Evolutionary conservation across 2,113 vertebrate species (phyloP), one percentile per base, ranked within the genome.

Genomic region (Brachyhypopomus occidentalis): DNA sequence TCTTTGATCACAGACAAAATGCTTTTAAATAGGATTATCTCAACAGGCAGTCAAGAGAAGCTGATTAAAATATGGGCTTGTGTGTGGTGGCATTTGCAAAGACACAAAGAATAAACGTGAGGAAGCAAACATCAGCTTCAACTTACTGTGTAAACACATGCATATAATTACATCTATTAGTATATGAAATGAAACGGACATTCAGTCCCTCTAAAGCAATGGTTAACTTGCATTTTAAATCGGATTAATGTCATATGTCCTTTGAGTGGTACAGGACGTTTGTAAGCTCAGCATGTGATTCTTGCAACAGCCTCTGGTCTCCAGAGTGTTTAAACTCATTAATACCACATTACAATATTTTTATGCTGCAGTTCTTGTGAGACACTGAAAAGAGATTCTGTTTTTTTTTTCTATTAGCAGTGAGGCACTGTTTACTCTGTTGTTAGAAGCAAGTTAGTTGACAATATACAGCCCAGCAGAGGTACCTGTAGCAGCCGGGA

Each of bases 401-500:
- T 6, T 17, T 19, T 66, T 30, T 3, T 12, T 19, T 66, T 34
- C 9, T 3, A 14, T 16, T 34, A 66, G 12, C 25, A 34, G 12
- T 34, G 16, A 36, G 19, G 34, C 36, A 2, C n/a, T 36, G 19
- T 5, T 36, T n/a, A 69, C 38, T 69, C 6, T 38, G 1, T 27
- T 27, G 23, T 63, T 3, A 45, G 41, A 45, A 8, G 3, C 25
- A 4, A 27, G 30, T 72, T 52, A 25, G 20, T 67, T 66, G 6
- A 75, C 34, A 34, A 63, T 30, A 63, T 20, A 62, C 9, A 59
- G 4, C 22, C 9, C 30, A 17, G 19, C 55, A 70, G 0, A 73
- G 55, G 84, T 91, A 98, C 98, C 98, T 95, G 98, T 98, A 2
- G 98, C 98, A 82, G 96, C 94, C 8, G 97, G 97, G 88, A 99